A percentile compares a stretch with the other conserved stretches of the same genome.
Conservation (phyloP, 2,797 vertebrate species). For the Muscicapa striata region DNA sequence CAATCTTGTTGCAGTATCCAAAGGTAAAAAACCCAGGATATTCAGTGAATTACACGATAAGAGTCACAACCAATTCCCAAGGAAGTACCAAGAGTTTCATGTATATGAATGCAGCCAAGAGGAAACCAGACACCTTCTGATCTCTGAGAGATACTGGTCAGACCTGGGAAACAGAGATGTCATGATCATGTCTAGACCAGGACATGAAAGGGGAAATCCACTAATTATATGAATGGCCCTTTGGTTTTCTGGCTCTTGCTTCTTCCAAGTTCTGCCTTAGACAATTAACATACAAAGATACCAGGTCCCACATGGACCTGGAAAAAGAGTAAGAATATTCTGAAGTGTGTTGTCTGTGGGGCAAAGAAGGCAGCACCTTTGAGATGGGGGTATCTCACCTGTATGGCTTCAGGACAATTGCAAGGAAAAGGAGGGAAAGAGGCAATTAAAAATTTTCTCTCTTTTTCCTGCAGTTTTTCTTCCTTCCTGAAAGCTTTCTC, state of each 20-base stretch:
- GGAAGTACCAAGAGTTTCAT: not conserved
- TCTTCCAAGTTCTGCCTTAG: not conserved
- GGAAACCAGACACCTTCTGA: constrained; percentile 36
- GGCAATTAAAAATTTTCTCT: not conserved
- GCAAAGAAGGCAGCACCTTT: not conserved
- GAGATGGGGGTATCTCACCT: not conserved
- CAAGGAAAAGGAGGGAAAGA: not conserved
- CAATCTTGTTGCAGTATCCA: not conserved
- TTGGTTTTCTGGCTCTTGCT: not conserved
- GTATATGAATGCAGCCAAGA: not conserved
- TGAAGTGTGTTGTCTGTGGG: not conserved
- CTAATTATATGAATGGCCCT: not conserved
- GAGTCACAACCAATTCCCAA: not conserved
- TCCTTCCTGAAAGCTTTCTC: not conserved
- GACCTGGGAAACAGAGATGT: not conserved
- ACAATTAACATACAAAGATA: not conserved
- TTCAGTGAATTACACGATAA: not conserved
- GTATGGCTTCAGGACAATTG: not conserved
- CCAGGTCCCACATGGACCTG: not conserved
- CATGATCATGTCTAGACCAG: not conserved
- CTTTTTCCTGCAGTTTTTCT: not conserved
- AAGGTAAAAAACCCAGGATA: not conserved
- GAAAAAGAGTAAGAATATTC: not conserved
- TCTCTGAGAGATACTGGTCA: constrained; percentile 15
- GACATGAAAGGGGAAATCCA: not conserved